Base-by-base conservation (phyloP, 2,888 invertebrate species). In the Chrysomela aeneicollis region DNA sequence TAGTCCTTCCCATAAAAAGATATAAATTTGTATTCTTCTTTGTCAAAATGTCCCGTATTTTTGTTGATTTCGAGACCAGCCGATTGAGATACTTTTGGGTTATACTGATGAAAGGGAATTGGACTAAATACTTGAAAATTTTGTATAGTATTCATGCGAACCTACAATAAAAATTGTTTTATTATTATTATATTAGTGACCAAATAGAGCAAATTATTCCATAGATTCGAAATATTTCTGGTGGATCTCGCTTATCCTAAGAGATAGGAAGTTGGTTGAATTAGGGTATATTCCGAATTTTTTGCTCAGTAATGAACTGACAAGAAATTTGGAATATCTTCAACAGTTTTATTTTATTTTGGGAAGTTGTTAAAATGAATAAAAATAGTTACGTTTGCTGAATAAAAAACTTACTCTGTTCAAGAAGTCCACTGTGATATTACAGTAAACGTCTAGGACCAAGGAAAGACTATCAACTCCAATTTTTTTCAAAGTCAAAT, bases 71-170 rank as follows among this genome's bases (percentile, higher is more conserved):
- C 91, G 3, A 89, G 81, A 58, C 86, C 85, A 6, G 69, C 53
- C 12, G 71, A 61, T 59, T 77, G 72, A 0, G 79, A 67, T 71
- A 90, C 84, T 75, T 87, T 86, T 52, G 94, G 94, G 77, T 95
- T 88, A 84, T 91, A 96, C 78, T 95, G 93, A 75, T 91, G 88
- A 83, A 97, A 98, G 18, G 94, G 93, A 71, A 95, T 89, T n/a
- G 97, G 94, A 76, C 91, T 90, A 85, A 92, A 98, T 75, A 97
- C 89, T 86, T 97, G 97, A 83, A 89, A 91, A 71, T 92, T 91
- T 71, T 86, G 84, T 69, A 98, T 94, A 1, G 96, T 96, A 83
- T 97, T 98, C 94, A 98, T 96, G 65, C 97, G 89, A 10, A 96
- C 92, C 92, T 92, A 80, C 51, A 81, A 80, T 69, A 21, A 50